These are phyloP conservation scores for Myiagra hebetior DNA, from an alignment of 2,113 vertebrate genomes.

Conservation along the genomic window DNA sequence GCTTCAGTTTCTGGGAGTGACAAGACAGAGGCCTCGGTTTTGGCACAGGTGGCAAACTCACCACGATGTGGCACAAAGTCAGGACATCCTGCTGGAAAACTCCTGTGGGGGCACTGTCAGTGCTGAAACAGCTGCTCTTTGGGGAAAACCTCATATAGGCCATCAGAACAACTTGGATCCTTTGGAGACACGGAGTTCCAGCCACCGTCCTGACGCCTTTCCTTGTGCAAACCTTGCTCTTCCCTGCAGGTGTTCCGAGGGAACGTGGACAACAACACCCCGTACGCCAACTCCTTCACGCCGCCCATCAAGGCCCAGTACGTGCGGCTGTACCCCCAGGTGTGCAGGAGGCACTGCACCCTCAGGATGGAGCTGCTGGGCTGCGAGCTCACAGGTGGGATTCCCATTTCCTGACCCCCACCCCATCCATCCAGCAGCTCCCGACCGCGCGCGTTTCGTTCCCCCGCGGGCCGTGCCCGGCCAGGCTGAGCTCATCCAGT, in stretches of 20 bases:
- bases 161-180: rapidly evolving
- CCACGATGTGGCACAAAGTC: rapidly evolving
- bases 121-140: rapidly evolving
- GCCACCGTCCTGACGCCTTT: rapidly evolving
- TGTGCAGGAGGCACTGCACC: slow-evolving; percentile 95
- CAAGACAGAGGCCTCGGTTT: neutral
- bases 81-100: neutral
- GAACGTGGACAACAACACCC: slow-evolving; percentile 95
- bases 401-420: neutral
- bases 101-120: rapidly evolving
- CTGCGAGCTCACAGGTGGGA: slow-evolving; percentile 90
- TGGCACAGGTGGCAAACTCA: rapidly evolving
- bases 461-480: rapidly evolving
- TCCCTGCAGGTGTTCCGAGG: slow-evolving; percentile 88
- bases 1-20: neutral
- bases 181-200: rapidly evolving
- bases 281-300: slow-evolving; percentile 94
- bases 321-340: slow-evolving; percentile 92
- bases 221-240: neutral
- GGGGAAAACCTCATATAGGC: rapidly evolving
- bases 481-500: neutral
- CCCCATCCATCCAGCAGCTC: rapidly evolving
- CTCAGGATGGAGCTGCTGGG: slow-evolving; percentile 96
- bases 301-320: slow-evolving; percentile 95
- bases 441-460: rapidly evolving